Base-by-base conservation (phyloP, 2,797 vertebrate species). In the Graptemys geographica region DNA sequence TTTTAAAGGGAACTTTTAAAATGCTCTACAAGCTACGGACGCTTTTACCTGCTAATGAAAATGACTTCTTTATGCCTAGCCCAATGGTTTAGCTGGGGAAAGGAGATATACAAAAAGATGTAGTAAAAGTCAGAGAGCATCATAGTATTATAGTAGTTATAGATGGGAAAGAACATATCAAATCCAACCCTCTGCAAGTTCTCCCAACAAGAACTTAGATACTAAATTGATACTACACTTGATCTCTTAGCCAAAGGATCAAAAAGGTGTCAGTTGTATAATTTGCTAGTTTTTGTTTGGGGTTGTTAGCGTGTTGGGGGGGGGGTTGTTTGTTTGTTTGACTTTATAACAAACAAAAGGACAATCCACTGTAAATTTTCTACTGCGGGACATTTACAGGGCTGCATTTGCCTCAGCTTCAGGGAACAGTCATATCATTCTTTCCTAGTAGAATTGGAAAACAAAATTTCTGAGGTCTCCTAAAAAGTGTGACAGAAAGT, bases 401-500 rank as follows among this genome's bases (percentile, higher is more conserved):
- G 74, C 27, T 31, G 27, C 74, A 49, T 49, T 78, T 12, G 13
- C 25, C 12, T 31, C 44, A 49, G 74, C 74, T 78, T 49, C 74
- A 49, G 28, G 27, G 11, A 85, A 74, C 16, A 21, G 3, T 74
- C 72, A 2, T 10, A 78, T 57, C 44, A 76, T 62, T 90, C n/a
- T 83, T 5, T 92, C 52, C 79, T 78, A 8, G 69, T 81, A 47
- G 49, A 93, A 86, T 6, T 41, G 19, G 16, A 83, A 93, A 92
- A 74, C 4, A 47, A 80, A 83, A 85, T 78, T 69, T 10, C 62
- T 76, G 8, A 23, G 13, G 69, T n/a, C 79, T 94, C 83, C 3
- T n/a, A 78, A 86, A 33, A 27, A 49, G n/a, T 79, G 37, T n/a
- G 72, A 55, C 57, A 87, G 80, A 95, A 94, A 88, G 18, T 91